These are phyloP conservation scores for Lacerta bilineata DNA, from an alignment of 2,797 vertebrate species.

Conservation along the genomic window DNA sequence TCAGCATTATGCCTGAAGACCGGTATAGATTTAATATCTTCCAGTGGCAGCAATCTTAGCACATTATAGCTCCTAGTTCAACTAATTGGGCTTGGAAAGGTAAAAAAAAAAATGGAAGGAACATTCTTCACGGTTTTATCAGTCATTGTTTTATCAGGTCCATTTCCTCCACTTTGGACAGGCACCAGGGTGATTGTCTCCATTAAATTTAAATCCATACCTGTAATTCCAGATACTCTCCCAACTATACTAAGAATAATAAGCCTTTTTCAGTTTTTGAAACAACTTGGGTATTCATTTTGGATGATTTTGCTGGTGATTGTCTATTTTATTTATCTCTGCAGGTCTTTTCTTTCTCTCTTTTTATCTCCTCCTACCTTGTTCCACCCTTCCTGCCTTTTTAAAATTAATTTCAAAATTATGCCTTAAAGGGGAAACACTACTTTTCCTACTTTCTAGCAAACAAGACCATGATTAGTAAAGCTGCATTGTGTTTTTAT, in stretches of 20 bases:
- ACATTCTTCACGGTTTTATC: background rate
- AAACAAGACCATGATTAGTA: constrained; percentile 35
- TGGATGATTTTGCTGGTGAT: constrained; percentile 61
- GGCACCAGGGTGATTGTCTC: background rate
- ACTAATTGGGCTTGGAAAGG: background rate
- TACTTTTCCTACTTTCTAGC: background rate
- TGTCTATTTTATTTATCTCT: constrained; percentile 71
- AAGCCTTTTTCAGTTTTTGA: background rate
- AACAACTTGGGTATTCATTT: constrained; percentile 39
- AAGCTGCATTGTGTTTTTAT: background rate
- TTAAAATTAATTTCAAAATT: constrained; percentile 64
- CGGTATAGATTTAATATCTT: background rate
- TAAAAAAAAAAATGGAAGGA: background rate
- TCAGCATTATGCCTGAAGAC: too few species aligned
- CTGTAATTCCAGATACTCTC: background rate
- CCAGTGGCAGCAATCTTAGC: background rate
- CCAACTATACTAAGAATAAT: background rate
- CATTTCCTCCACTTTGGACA: constrained; percentile 18
- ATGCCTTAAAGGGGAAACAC: constrained; percentile 43
- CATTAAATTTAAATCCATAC: background rate
- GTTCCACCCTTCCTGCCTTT: constrained; percentile 52
- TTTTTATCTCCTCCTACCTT: constrained; percentile 63
- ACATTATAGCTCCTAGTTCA: background rate
- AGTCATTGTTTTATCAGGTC: constrained; percentile 21
- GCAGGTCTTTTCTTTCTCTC: constrained; percentile 59